Evolutionary conservation across 2,113 vertebrate species (phyloP).

Genomic region (Coreoperca whiteheadi): DNA sequence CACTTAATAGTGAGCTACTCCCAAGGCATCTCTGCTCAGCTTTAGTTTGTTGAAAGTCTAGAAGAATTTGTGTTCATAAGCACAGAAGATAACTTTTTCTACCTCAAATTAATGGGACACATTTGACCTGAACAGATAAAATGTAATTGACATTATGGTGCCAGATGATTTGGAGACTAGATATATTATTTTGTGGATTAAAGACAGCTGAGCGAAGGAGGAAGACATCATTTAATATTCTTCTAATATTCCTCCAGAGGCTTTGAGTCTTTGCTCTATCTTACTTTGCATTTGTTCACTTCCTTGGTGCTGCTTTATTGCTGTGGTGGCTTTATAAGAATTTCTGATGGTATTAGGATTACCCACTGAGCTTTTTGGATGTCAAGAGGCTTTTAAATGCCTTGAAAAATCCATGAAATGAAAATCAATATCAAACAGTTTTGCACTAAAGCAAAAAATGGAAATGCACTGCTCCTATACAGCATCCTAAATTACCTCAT

Average conservation of each 20-base stretch:
- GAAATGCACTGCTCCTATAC: not conserved
- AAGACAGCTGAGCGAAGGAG: not conserved
- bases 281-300: conserved; percentile 19
- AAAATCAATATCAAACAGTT: conserved; percentile 23
- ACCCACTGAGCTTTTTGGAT: conserved; percentile 43
- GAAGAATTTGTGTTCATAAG: conserved; percentile 27
- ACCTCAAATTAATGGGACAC: conserved; percentile 17
- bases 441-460: conserved; percentile 12
- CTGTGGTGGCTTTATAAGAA: conserved; percentile 16
- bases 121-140: conserved; percentile 30
- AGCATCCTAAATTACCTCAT: not conserved
- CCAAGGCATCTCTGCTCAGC: conserved; percentile 22
- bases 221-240: not conserved
- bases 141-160: not conserved
- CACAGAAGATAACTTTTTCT: conserved; percentile 1
- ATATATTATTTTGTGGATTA: not conserved
- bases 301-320: not conserved
- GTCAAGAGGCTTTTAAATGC: conserved; percentile 24
- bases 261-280: not conserved
- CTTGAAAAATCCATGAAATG: conserved; percentile 6
- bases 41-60: conserved; percentile 3
- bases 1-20: conserved; percentile 20
- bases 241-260: not conserved
- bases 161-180: not conserved
- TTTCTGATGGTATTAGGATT: conserved; percentile 34